Conservation (phyloP, 2,113 vertebrate species). For the Oncorhynchus tshawytscha region DNA sequence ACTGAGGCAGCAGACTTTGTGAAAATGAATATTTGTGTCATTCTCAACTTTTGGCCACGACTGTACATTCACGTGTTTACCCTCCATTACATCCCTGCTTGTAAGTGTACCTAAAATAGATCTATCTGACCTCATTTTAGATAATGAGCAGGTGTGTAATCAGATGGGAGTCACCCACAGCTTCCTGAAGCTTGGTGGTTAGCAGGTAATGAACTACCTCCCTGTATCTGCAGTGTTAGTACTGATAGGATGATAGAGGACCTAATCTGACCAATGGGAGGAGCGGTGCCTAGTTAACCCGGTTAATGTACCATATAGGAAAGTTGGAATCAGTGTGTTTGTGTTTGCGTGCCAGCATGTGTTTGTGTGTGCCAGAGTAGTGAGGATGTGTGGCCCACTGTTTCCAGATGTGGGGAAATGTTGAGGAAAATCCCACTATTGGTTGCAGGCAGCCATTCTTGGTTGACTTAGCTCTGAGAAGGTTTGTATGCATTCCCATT, state of each 20-base stretch:
- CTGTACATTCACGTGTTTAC: not conserved
- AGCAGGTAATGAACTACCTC: conserved; percentile 54
- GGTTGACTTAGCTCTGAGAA: conserved; percentile 48
- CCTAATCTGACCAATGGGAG: conserved; percentile 41
- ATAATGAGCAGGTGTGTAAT: conserved; percentile 19
- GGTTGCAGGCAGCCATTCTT: conserved; percentile 44
- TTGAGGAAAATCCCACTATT: conserved; percentile 34
- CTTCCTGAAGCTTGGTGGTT: conserved; percentile 18
- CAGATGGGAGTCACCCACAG: conserved; percentile 37
- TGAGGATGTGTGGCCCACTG: conserved; percentile 37
- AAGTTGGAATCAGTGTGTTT: not conserved
- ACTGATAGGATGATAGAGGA: conserved; percentile 34
- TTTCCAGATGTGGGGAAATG: conserved; percentile 66
- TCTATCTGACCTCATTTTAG: not conserved
- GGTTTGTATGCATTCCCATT: conserved; percentile 59
- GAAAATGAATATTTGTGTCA: no score
- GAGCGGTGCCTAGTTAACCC: conserved; percentile 28
- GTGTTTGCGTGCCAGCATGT: not conserved
- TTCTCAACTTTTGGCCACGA: no score
- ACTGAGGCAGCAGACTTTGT: no score
- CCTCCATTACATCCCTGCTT: not conserved
- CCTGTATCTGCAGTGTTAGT: conserved; percentile 43
- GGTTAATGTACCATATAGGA: conserved; percentile 50
- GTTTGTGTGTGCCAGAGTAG: conserved; percentile 8
- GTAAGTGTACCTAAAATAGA: not conserved